Base-by-base conservation (phyloP, 2,888 invertebrate species). In the Cyrtodaria siliqua region DNA sequence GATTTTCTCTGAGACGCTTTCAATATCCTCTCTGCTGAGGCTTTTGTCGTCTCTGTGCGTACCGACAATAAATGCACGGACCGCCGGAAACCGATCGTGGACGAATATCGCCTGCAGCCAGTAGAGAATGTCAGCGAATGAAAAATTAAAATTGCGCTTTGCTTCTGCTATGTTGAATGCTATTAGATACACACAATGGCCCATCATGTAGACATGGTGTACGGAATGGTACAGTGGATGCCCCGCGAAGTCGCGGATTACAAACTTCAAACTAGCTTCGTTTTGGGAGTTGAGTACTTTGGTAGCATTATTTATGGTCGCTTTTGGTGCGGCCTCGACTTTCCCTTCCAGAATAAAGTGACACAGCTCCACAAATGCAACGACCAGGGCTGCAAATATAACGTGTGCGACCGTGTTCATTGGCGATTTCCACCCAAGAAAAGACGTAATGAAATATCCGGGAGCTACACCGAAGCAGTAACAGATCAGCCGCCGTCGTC, bases 161-260 rank as follows among this genome's bases (percentile, higher is more conserved):
- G 83, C 85, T 29, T 85, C 85, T 26, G 74, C 69, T n/a, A 83
- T 38, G 55, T 71, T 82, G 53, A 85, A 85, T 44, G 82, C 83
- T 18, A 83, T 68, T 20, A 85, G 24, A 57, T 83, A 85, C 4
- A 85, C 63, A 52, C 78, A 78, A 52, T 83, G 81, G 1, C 79
- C 85, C 33, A 79, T 74, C 85, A 85, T 85, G 67, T 83, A 83
- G 27, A 85, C 69, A 57, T 85, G 85, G 44, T 85, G 83, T 0
- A 78, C 74, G n/a, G 77, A 72, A 69, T 85, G 82, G 52, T 85
- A 85, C 9, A 85, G 61, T 0, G 83, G 83, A 49, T 83, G 85
- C 12, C 85, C 83, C 4, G 85, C 85, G 59, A 83, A 85, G 50
- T 85, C 85, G 9, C 83, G 38, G 2, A 85, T 62, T 4, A 85